These are phyloP conservation scores for Poeciliopsis prolifica DNA, from an alignment of 2,113 vertebrate species.

Conservation along the genomic window DNA sequence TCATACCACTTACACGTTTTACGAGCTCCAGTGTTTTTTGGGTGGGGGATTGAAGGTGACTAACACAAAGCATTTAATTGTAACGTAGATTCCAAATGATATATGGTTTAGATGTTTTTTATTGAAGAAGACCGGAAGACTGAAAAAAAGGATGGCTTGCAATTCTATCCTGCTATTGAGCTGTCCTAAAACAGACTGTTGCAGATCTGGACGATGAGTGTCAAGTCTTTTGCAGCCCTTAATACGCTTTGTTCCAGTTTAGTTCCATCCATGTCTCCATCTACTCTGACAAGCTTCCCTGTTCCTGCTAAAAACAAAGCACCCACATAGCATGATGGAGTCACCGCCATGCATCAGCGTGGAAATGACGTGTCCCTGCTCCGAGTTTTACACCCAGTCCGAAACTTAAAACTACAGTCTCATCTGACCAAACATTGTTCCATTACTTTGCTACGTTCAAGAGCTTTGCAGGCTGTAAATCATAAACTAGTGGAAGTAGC, in stretches of 20 bases:
- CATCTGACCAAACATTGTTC: too few species aligned
- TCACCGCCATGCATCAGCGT: neutral
- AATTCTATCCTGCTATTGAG: neutral
- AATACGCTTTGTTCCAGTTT: neutral
- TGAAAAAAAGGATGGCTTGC: neutral
- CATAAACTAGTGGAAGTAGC: conserved; percentile 10
- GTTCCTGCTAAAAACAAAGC: neutral
- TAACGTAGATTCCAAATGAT: neutral
- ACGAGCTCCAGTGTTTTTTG: neutral
- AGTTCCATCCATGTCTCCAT: neutral
- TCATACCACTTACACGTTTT: neutral
- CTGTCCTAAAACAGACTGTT: neutral
- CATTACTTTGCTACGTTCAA: neutral
- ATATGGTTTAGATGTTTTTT: neutral
- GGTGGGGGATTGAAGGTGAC: neutral
- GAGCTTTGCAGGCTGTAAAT: conserved; percentile 46
- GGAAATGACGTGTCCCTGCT: neutral
- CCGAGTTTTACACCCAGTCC: too few species aligned
- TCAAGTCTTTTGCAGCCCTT: neutral
- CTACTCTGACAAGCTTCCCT: too few species aligned
- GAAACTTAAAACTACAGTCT: too few species aligned
- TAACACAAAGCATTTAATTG: neutral
- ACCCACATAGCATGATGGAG: neutral
- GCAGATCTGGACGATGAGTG: neutral
- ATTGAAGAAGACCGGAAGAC: neutral